A percentile compares a stretch with the other conserved stretches of the same genome.
Evolutionary conservation across 2,797 vertebrate genomes (phyloP).

Genomic region (Ceyx erithaca): DNA sequence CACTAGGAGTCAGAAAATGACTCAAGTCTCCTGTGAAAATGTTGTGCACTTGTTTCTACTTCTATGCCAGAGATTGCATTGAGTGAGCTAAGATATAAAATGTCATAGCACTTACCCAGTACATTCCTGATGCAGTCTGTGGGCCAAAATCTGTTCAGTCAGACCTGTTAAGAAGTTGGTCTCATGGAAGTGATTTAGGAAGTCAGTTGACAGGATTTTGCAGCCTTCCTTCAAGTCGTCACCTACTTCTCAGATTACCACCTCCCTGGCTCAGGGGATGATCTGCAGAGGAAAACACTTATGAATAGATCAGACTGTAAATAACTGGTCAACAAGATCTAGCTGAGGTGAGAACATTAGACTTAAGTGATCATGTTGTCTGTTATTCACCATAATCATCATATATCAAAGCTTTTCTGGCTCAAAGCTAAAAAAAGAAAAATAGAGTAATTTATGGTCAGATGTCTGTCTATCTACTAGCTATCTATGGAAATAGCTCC

Average conservation of each 20-base stretch:
- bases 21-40: not conserved
- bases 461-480: not conserved
- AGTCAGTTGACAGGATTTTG: not conserved
- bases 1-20: not conserved
- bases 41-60: rapidly evolving
- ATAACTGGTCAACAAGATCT: not conserved
- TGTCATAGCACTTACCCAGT: not conserved
- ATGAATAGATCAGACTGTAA: not conserved
- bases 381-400: not conserved
- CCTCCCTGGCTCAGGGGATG: rapidly evolving
- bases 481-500: conserved; percentile 18
- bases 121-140: no score
- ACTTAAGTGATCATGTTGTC: not conserved
- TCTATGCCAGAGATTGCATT: rapidly evolving
- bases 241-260: not conserved
- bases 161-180: rapidly evolving
- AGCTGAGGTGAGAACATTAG: not conserved
- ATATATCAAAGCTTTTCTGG: not conserved
- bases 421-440: not conserved
- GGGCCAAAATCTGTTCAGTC: not conserved
- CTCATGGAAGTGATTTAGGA: not conserved
- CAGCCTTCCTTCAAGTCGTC: not conserved
- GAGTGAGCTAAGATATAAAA: not conserved
- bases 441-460: not conserved
- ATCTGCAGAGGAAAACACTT: not conserved